phyloP scores from a whole-genome alignment of 1,140 invertebrate genomes.

The Zaprionus capensis region DNA sequence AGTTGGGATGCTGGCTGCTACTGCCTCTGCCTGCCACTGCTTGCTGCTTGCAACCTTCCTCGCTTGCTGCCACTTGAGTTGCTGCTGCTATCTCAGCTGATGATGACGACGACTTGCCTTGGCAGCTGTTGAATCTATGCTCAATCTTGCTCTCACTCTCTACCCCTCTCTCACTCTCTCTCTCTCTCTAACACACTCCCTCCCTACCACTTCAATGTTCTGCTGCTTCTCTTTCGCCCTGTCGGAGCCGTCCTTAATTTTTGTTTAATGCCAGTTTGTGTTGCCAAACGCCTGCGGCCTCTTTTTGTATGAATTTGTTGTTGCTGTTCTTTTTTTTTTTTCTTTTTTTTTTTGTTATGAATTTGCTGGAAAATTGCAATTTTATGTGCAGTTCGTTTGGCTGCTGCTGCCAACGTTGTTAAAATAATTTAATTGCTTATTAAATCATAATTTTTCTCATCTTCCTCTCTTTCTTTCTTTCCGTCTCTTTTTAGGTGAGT shows the following conservation, averaged over 20 bases:
- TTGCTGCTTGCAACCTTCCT: slow-evolving; percentile 36
- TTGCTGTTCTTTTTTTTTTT: slow-evolving; percentile 21
- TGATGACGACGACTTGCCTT: slow-evolving; percentile 57
- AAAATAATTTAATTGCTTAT: slow-evolving; percentile 82
- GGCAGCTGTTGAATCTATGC: slow-evolving; percentile 66
- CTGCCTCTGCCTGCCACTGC: slow-evolving; percentile 5
- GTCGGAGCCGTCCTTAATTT: slow-evolving; percentile 42
- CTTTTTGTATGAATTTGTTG: slow-evolving; percentile 67
- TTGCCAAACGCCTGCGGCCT: slow-evolving; percentile 65
- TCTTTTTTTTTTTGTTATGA: slow-evolving; percentile 51
- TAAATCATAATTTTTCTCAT: slow-evolving; percentile 69
- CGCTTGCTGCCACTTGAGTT: slow-evolving; percentile 66
- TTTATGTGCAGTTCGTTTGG: slow-evolving; percentile 76
- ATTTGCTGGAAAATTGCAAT: slow-evolving; percentile 82
- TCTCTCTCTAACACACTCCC: not conserved
- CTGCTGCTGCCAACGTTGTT: slow-evolving; percentile 55
- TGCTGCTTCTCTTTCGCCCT: slow-evolving; percentile 14
- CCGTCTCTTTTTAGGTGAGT: slow-evolving; percentile 71
- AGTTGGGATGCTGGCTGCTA: slow-evolving; percentile 61
- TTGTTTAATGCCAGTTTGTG: slow-evolving; percentile 59
- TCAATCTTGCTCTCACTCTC: not conserved
- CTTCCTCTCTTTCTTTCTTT: slow-evolving; percentile 29
- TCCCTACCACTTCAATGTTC: slow-evolving; percentile 2
- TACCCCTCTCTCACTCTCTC: not conserved
- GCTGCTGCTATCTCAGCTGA: slow-evolving; percentile 60